Conservation (phyloP, 2,797 vertebrate species). For the Zalophus californianus region DNA sequence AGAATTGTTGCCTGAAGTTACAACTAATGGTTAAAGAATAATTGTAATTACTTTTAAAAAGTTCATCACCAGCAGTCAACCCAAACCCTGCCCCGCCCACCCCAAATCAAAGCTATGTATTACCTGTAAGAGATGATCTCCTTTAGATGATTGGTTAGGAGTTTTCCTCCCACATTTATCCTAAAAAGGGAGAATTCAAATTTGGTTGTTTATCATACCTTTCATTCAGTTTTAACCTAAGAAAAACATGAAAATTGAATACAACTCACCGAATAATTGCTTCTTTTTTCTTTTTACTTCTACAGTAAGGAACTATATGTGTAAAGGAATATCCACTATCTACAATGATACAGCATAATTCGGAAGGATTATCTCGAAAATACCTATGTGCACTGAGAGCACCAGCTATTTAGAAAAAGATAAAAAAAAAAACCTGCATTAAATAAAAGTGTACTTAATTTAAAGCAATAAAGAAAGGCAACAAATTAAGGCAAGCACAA, state of each 20-base stretch:
- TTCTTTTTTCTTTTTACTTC: conserved; percentile 97
- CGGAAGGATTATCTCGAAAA: conserved; percentile 93
- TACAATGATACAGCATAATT: conserved; percentile 96
- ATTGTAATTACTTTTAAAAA: conserved; percentile 42
- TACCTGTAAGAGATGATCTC: conserved; percentile 99
- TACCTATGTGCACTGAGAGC: conserved; percentile 95
- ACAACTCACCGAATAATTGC: conserved; percentile 94
- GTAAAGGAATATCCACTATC: conserved; percentile 99
- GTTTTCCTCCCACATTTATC: conserved; percentile 98
- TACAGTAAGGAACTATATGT: conserved; percentile 96
- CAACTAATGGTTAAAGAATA: background rate
- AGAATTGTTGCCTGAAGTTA: background rate
- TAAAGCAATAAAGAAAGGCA: conserved; percentile 41
- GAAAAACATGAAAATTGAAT: conserved; percentile 48
- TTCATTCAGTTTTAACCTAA: conserved; percentile 62
- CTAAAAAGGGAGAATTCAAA: conserved; percentile 85
- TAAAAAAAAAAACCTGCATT: background rate
- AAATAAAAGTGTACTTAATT: background rate
- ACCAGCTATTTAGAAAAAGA: conserved; percentile 90
- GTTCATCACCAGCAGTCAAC: background rate
- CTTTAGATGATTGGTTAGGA: conserved; percentile 98
- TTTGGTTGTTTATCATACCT: conserved; percentile 45
- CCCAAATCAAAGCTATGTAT: conserved; percentile 1
- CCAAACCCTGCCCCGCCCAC: background rate
- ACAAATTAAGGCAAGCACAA: conserved; percentile 2